These are phyloP conservation scores for Cryptoprocta ferox DNA, from an alignment of 2,797 vertebrate genomes.

Conservation along the genomic window DNA sequence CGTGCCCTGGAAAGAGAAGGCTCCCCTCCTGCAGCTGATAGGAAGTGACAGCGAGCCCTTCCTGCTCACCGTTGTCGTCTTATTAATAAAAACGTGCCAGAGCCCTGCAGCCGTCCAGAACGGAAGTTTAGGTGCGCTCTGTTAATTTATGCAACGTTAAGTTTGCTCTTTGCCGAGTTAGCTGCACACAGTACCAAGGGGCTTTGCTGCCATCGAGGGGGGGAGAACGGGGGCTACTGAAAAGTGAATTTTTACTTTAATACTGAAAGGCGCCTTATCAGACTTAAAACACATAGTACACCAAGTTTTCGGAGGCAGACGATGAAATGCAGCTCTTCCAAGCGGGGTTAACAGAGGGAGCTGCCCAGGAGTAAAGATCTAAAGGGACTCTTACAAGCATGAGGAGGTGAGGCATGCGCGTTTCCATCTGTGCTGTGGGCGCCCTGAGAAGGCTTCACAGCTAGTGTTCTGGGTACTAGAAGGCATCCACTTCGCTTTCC, in stretches of 20 bases:
- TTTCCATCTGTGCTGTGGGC: slow-evolving; percentile 72
- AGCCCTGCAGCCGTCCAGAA: not conserved
- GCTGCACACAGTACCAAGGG: not conserved
- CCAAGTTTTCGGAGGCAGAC: not conserved
- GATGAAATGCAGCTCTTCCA: slow-evolving; percentile 42
- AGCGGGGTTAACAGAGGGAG: slow-evolving; percentile 3
- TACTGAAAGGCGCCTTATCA: slow-evolving; percentile 58
- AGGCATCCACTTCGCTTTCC: slow-evolving; percentile 72
- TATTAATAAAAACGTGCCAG: slow-evolving; percentile 19
- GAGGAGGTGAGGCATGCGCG: slow-evolving; percentile 45
- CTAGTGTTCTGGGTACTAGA: slow-evolving; percentile 82
- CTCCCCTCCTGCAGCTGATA: not conserved
- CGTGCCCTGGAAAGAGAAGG: not conserved
- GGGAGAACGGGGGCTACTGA: not conserved
- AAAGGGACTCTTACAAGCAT: not conserved
- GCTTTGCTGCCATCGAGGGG: not conserved
- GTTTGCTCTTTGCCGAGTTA: slow-evolving; percentile 4
- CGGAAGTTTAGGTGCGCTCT: slow-evolving; percentile 1
- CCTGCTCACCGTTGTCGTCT: not conserved
- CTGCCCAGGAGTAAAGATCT: not conserved
- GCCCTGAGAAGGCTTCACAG: slow-evolving; percentile 80
- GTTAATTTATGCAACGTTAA: not conserved
- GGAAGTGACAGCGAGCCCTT: not conserved
- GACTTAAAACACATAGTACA: slow-evolving; percentile 34
- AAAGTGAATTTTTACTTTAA: slow-evolving; percentile 42